Percentiles rank a stretch among this genome's conserved stretches.
Evolutionary conservation across 2,113 vertebrate genomes (phyloP).

Genomic region (Dromaius novaehollandiae): DNA sequence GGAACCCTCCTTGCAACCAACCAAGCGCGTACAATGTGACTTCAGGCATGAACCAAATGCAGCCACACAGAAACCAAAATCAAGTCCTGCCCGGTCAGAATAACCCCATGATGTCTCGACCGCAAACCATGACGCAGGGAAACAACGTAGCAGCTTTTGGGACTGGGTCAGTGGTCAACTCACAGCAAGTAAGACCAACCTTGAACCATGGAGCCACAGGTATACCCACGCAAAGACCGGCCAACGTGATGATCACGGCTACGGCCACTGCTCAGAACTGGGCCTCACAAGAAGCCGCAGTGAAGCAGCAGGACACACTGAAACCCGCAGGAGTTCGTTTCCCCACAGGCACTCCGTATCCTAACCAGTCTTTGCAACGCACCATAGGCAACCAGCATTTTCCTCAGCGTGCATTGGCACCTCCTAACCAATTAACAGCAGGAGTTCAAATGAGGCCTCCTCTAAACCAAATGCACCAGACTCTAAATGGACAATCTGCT

Average conservation of each 20-base stretch:
- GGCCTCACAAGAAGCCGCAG: constrained; percentile 76
- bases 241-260: constrained; percentile 79
- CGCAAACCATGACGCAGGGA: constrained; percentile 65
- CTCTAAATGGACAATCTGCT: constrained; percentile 75
- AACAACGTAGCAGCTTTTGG: constrained; percentile 75
- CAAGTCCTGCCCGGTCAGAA: constrained; percentile 80
- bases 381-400: constrained; percentile 80
- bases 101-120: constrained; percentile 80
- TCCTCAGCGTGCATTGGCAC: constrained; percentile 80
- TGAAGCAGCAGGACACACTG: constrained; percentile 82
- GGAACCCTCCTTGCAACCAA: constrained; percentile 79
- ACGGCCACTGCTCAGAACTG: constrained; percentile 77
- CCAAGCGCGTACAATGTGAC: constrained; percentile 68
- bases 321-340: constrained; percentile 76
- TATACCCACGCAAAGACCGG: constrained; percentile 72
- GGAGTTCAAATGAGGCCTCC: constrained; percentile 84
- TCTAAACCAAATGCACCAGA: constrained; percentile 78
- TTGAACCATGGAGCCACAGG: constrained; percentile 67
- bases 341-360: constrained; percentile 66
- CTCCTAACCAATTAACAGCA: constrained; percentile 83
- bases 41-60: constrained; percentile 77
- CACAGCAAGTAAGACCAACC: constrained; percentile 78
- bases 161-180: constrained; percentile 72
- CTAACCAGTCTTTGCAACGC: constrained; percentile 79
- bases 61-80: constrained; percentile 83